phyloP scores from a whole-genome alignment of 64 coral and sea anemone genomes.

The Pocillopora damicornis region DNA sequence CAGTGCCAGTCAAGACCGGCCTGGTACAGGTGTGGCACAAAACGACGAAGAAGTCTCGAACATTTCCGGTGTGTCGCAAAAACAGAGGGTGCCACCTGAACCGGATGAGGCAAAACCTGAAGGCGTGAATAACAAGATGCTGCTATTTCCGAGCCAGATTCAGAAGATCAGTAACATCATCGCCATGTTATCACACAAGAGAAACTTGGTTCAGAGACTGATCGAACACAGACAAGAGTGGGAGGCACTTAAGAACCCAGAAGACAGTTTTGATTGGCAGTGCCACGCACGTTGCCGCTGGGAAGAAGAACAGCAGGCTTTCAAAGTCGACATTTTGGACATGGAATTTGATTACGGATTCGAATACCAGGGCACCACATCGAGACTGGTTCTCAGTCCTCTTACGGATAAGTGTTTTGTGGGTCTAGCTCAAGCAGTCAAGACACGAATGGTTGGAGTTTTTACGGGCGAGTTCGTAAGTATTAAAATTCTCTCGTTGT shows the following conservation, averaged over 20 bases:
- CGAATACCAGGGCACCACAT: slow-evolving; percentile 89
- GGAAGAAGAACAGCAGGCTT: slow-evolving; percentile 48
- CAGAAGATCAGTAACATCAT: slow-evolving; percentile 92
- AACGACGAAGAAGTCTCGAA: slow-evolving; percentile 29
- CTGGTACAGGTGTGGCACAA: not conserved
- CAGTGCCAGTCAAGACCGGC: slow-evolving; percentile 37
- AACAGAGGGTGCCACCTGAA: not conserved
- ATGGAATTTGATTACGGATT: slow-evolving; percentile 84
- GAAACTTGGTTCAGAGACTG: slow-evolving; percentile 63
- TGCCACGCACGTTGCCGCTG: slow-evolving; percentile 70
- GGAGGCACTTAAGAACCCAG: slow-evolving; percentile 36
- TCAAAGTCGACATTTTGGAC: slow-evolving; percentile 64
- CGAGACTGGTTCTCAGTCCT: slow-evolving; percentile 89
- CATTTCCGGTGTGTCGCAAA: slow-evolving; percentile 47
- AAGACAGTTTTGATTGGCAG: slow-evolving; percentile 82
- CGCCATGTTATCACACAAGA: slow-evolving; percentile 71
- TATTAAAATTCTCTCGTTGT: not conserved
- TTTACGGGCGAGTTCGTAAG: slow-evolving; percentile 83
- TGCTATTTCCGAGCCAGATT: slow-evolving; percentile 65
- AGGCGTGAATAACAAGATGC: slow-evolving; percentile 18
- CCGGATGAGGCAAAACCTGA: not conserved
- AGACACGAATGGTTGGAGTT: slow-evolving; percentile 74
- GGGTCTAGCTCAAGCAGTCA: slow-evolving; percentile 78
- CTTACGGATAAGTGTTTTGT: slow-evolving; percentile 90
- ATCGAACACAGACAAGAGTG: slow-evolving; percentile 20